Evolutionary conservation across 2,888 invertebrate species (phyloP), one percentile per base, ranked within the genome.

Genomic region (Lampropteryx suffumata): DNA sequence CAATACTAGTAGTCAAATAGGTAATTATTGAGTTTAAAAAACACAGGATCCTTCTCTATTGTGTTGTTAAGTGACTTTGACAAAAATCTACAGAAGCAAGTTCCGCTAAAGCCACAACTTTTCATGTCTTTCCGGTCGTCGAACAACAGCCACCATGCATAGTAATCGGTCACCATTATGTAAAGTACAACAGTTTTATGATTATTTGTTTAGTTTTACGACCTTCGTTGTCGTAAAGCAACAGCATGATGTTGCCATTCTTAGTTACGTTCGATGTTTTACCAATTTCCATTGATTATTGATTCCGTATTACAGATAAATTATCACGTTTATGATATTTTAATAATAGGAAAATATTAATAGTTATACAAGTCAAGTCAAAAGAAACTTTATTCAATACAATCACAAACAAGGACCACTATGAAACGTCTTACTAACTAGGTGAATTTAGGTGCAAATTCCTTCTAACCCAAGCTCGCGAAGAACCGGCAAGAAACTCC

Each of bases 161-260:
- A 24, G 39, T 52, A 52, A 52, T 43, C 34, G 29, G 35, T 40
- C 34, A 44, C 30, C 39, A 48, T 53, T 53, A 44, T 53, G 39
- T 40, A 44, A 47, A 43, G 47, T 48, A 41, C 41, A 12, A 36
- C 36, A 24, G 29, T 51, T 50, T 45, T 48, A 55, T 48, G 50
- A 30, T 48, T 50, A 44, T 55, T 47, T 50, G 48, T 55, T 44
- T 42, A 33, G 21, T 34, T 50, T 55, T 51, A 51, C 48, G 40
- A 44, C 33, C 36, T 50, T 41, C 40, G 50, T 50, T 30, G 34
- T 35, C 27, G 30, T 42, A 41, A 30, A 41, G 34, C 8, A 5
- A 3, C 27, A 44, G 37, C 40, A 17, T 35, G 13, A 33, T 37
- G 11, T 30, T 24, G 13, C n/a, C n/a, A 17, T 40, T 34, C 17